These are phyloP conservation scores for Rousettus leschenaultii DNA, from an alignment of 2,113 vertebrate genomes.

Conservation along the genomic window DNA sequence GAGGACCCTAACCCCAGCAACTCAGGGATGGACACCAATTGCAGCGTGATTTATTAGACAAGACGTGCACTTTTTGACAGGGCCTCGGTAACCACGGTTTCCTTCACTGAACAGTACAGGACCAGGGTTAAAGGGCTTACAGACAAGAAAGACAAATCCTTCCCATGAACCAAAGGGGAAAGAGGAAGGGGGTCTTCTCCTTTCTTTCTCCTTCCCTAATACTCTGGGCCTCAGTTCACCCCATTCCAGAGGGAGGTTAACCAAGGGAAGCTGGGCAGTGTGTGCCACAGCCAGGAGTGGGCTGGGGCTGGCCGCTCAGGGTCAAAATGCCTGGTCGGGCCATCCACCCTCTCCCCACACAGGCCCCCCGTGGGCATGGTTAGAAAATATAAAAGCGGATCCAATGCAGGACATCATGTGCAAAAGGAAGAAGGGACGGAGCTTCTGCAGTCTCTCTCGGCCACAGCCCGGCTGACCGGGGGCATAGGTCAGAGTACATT, in stretches of 20 bases:
- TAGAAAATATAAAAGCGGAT: slow-evolving; percentile 69
- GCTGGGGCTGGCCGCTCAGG: not conserved
- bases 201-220: slow-evolving; percentile 62
- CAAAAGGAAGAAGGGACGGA: slow-evolving; percentile 50
- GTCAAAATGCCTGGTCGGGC: not conserved
- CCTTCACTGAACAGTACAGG: slow-evolving; percentile 79
- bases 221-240: slow-evolving; percentile 68
- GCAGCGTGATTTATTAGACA: slow-evolving; percentile 85
- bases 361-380: not conserved
- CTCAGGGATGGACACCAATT: slow-evolving; percentile 65
- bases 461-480: slow-evolving; percentile 44
- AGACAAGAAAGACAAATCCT: slow-evolving; percentile 74
- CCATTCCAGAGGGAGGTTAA: slow-evolving; percentile 42
- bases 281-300: not conserved
- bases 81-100: slow-evolving; percentile 74
- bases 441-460: slow-evolving; percentile 59
- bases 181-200: not conserved
- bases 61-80: slow-evolving; percentile 84
- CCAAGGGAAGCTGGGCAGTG: slow-evolving; percentile 43
- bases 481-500: slow-evolving; percentile 50
- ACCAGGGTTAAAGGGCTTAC: slow-evolving; percentile 75
- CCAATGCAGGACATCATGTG: slow-evolving; percentile 47
- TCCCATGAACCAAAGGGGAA: slow-evolving; percentile 69
- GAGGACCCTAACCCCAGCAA: slow-evolving; percentile 47
- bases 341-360: not conserved